These are phyloP conservation scores for Isurus oxyrinchus DNA, from an alignment of 2,113 vertebrate species.

Conservation along the genomic window DNA sequence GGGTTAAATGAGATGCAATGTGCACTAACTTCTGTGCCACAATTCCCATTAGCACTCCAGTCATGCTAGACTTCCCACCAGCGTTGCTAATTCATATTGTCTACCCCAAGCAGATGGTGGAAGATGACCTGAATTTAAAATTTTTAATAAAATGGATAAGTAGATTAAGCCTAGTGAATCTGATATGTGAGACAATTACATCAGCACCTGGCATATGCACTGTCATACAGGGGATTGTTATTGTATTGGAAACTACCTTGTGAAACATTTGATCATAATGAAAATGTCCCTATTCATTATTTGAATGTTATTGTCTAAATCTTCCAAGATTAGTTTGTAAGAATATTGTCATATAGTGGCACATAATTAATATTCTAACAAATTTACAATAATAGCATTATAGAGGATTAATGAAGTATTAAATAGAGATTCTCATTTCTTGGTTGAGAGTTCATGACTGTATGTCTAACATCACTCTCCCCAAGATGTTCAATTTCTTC, in stretches of 20 bases:
- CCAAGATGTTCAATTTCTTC: background rate
- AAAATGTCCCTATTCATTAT: background rate
- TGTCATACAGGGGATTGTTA: background rate
- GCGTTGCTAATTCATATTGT: background rate
- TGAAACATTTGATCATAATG: background rate
- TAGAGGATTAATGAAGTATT: background rate
- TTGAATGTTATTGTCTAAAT: background rate
- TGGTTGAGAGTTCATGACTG: background rate
- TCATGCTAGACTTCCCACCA: background rate
- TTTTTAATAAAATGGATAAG: background rate
- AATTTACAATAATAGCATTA: background rate
- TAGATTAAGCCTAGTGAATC: background rate
- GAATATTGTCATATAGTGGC: background rate
- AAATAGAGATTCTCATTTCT: background rate
- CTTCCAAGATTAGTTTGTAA: slow-evolving; percentile 5
- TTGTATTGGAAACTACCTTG: background rate
- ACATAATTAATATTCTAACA: background rate
- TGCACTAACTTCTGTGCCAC: background rate
- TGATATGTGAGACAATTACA: slow-evolving; percentile 26
- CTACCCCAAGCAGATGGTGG: background rate
- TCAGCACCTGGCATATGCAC: background rate
- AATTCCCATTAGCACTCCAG: background rate
- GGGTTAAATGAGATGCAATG: background rate
- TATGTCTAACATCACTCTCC: background rate
- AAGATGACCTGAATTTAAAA: background rate